Conservation (phyloP, 2,797 vertebrate species). For the Halcyon smyrnensis region DNA sequence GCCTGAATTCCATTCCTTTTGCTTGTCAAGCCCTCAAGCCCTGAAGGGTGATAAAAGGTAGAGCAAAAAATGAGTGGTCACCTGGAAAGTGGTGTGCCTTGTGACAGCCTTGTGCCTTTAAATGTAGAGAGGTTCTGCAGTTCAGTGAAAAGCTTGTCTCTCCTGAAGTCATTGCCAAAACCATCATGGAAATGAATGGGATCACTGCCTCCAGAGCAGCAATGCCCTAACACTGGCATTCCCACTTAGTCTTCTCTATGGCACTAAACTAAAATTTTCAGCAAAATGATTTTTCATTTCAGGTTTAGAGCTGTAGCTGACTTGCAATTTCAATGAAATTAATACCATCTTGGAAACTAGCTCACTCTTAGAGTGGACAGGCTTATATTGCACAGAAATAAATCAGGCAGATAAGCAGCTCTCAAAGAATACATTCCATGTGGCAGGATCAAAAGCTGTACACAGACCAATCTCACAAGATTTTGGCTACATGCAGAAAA, state of each 20-base stretch:
- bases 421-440: background rate
- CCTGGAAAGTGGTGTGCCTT: background rate
- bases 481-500: background rate
- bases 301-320: background rate
- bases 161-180: background rate
- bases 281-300: background rate
- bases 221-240: background rate
- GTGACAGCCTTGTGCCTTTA: background rate
- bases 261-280: background rate
- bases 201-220: background rate
- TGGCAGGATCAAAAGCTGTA: background rate
- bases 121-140: background rate
- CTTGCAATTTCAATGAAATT: background rate
- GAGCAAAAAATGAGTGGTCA: background rate
- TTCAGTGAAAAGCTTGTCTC: background rate
- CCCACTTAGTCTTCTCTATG: background rate
- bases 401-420: background rate
- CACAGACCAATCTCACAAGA: background rate
- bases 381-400: background rate
- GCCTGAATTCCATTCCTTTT: background rate
- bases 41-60: background rate
- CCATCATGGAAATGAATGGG: background rate
- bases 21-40: background rate
- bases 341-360: background rate
- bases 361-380: background rate